Evolutionary conservation across 2,797 vertebrate species (phyloP), one percentile per base, ranked within the genome.

Genomic region (Poecilia picta): DNA sequence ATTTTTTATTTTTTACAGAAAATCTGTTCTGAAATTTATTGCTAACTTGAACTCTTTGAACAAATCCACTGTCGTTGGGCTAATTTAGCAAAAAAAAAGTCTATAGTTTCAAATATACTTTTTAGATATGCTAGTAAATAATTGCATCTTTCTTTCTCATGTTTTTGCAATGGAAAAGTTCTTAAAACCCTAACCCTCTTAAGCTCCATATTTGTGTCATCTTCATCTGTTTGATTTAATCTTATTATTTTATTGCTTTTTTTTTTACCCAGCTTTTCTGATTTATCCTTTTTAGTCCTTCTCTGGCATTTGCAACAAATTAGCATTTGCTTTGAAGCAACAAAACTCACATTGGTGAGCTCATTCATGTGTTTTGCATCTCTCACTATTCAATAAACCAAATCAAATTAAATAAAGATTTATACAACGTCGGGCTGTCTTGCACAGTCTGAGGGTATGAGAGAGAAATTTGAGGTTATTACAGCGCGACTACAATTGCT

Each of bases 341-440:
- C n/a, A 28, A 15, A 71, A 45, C 25, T 45, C 36, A 70, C 2
- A 70, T 6, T 70, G 39, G 39, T 25, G 39, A 43, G 11, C 66
- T 41, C 41, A 25, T 43, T 36, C 41, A 71, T 45, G 68, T 45
- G 39, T 45, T 71, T 71, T 28, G 68, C 68, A 45, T 71, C 25
- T 45, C 66, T 70, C 25, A 8, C 68, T 71, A 71, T 71, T 71
- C 68, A 71, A 71, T 45, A 71, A 71, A 45, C 68, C 31, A 45
- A 71, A 45, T 45, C 66, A 68, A 70, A 83, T 89, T 53, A 89
- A 90, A 82, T 85, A 77, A 39, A 2, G 51, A 74, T 89, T 82
- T 86, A 68, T 31, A 73, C 53, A 43, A 68, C 25, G 64, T 74
- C 66, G 78, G 57, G 12, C 57, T 53, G 78, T 86, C 70, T 75